Evolutionary conservation across 1,140 invertebrate genomes (phyloP).

Genomic region (Habropoda laboriosa): DNA sequence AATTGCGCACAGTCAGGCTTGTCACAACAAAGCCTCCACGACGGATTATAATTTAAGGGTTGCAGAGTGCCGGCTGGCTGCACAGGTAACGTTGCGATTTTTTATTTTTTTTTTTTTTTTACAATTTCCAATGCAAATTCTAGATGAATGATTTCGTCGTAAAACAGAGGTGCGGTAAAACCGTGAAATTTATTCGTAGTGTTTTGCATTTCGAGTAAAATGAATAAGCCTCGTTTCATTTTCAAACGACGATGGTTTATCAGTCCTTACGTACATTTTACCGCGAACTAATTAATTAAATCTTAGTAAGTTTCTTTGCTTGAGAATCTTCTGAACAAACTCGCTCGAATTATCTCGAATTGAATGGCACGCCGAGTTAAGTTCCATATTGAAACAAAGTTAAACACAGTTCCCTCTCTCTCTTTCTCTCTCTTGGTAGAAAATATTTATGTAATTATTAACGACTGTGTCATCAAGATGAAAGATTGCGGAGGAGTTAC

Average conservation of each 20-base stretch:
- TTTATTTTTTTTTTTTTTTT: too few species aligned
- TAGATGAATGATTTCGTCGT: too few species aligned
- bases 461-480: background rate
- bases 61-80: conserved; percentile 95
- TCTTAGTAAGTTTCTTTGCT: background rate
- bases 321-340: background rate
- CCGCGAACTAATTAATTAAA: background rate
- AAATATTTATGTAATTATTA: background rate
- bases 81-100: conserved; percentile 84
- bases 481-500: background rate
- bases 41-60: conserved; percentile 95
- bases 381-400: background rate
- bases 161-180: too few species aligned
- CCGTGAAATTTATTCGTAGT: background rate
- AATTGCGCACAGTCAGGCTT: conserved; percentile 94
- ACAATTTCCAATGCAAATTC: too few species aligned
- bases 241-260: too few species aligned
- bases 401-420: too few species aligned
- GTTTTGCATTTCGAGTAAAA: too few species aligned
- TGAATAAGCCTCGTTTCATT: too few species aligned
- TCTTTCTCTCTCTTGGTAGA: background rate
- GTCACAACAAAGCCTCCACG: conserved; percentile 96
- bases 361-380: background rate
- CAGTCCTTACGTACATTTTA: too few species aligned
- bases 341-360: background rate